phyloP scores from a whole-genome alignment of 1,140 invertebrate genomes.

The Drosophila grimshawi region DNA sequence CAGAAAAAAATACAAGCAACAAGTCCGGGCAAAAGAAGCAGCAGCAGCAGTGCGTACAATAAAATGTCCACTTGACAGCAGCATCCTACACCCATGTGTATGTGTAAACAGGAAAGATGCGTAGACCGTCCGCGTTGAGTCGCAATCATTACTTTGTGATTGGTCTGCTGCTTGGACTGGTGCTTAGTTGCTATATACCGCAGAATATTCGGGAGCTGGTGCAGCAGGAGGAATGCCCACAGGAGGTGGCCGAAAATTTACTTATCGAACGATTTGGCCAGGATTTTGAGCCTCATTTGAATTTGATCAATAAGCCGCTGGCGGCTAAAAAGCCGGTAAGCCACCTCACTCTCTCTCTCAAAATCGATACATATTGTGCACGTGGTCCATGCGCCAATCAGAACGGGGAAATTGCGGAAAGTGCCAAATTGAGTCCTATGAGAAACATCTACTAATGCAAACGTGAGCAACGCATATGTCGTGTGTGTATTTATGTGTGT shows the following conservation, averaged over 20 bases:
- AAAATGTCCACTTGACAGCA: conserved; percentile 69
- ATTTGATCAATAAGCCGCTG: conserved; percentile 83
- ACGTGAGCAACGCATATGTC: conserved; percentile 26
- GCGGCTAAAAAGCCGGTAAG: conserved; percentile 83
- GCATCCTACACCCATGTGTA: conserved; percentile 32
- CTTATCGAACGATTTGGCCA: conserved; percentile 78
- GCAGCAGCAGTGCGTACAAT: conserved; percentile 33
- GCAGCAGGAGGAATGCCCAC: conserved; percentile 80
- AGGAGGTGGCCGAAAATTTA: conserved; percentile 72
- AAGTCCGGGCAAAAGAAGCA: conserved; percentile 27
- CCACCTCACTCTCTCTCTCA: conserved; percentile 8
- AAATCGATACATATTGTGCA: conserved; percentile 18
- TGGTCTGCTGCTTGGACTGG: conserved; percentile 75
- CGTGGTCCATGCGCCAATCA: conserved; percentile 34
- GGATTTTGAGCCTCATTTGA: conserved; percentile 83
- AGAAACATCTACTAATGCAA: conserved; percentile 35
- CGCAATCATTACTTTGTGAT: conserved; percentile 82
- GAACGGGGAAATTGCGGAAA: conserved; percentile 3
- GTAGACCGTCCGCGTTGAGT: conserved; percentile 71
- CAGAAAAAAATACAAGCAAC: conserved; percentile 9
- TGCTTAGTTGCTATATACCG: conserved; percentile 75
- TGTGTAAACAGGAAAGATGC: conserved; percentile 66
- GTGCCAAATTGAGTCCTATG: conserved; percentile 7
- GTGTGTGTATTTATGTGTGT: conserved; percentile 11
- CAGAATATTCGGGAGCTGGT: conserved; percentile 74